phyloP scores from a whole-genome alignment of 2,888 invertebrate genomes.

The Ennomos fuscantarius region DNA sequence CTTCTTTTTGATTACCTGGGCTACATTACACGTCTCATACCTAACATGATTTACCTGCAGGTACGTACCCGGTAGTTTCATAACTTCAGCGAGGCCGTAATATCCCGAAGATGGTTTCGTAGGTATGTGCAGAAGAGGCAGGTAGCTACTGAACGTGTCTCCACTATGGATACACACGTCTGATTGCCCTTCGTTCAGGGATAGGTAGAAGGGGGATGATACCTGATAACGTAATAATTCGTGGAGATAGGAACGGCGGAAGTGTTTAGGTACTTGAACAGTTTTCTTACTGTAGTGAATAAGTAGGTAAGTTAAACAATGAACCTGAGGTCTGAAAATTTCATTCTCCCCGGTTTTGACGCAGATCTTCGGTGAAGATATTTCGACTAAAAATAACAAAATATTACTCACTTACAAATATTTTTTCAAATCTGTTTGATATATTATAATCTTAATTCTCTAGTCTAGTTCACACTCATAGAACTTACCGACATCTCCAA shows the following conservation, averaged over 20 bases:
- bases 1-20: too few species aligned
- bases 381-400: slow-evolving; percentile 84
- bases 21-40: too few species aligned
- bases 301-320: background rate
- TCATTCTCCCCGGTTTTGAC: slow-evolving; percentile 85
- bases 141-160: slow-evolving; percentile 74
- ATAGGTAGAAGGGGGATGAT: slow-evolving; percentile 87
- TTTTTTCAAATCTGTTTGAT: too few species aligned
- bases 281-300: background rate
- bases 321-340: slow-evolving; percentile 87
- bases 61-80: slow-evolving; percentile 67
- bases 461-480: background rate
- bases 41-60: background rate
- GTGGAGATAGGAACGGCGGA: background rate
- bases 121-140: slow-evolving; percentile 85
- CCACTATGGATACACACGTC: slow-evolving; percentile 86
- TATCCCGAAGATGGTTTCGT: slow-evolving; percentile 87
- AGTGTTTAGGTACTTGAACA: too few species aligned
- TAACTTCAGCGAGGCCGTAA: slow-evolving; percentile 82
- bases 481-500: slow-evolving; percentile 88
- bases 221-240: slow-evolving; percentile 78
- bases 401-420: background rate
- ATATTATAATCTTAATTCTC: too few species aligned
- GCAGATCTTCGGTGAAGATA: slow-evolving; percentile 87
- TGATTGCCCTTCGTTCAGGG: slow-evolving; percentile 87